Conservation (phyloP, 2,888 invertebrate genomes). For the Microctonus hyperodae region DNA sequence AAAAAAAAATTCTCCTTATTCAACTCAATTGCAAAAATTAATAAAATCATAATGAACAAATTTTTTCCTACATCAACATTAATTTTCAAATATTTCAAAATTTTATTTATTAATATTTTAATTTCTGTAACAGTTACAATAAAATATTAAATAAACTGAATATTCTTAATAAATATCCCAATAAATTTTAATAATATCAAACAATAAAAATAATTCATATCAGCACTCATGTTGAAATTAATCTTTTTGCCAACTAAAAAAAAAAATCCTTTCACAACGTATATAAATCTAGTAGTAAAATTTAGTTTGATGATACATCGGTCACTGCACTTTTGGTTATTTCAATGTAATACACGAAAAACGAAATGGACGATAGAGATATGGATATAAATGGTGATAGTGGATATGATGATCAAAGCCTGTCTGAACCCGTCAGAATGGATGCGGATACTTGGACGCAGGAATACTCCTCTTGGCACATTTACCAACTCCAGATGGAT, state of each 20-base stretch:
- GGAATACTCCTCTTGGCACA: neutral
- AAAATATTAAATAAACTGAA: too few species aligned
- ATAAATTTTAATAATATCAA: too few species aligned
- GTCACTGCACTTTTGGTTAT: neutral
- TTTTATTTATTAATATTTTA: too few species aligned
- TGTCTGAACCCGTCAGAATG: constrained; percentile 49
- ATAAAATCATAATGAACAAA: too few species aligned
- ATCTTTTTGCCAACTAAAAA: neutral
- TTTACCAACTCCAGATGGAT: constrained; percentile 11
- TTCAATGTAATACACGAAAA: neutral
- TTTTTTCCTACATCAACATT: too few species aligned
- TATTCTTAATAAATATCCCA: too few species aligned
- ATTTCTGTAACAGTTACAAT: too few species aligned
- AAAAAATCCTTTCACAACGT: neutral
- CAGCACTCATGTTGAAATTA: neutral
- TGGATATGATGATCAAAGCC: constrained; percentile 50
- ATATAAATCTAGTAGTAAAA: neutral
- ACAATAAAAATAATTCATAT: neutral
- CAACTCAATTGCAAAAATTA: too few species aligned
- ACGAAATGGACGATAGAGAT: neutral
- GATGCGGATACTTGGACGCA: constrained; percentile 35
- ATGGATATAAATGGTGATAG: neutral
- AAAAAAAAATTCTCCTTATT: too few species aligned
- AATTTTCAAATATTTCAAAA: too few species aligned
- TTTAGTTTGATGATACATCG: neutral